Percentiles rank a stretch among this genome's conserved stretches.
Evolutionary conservation across 2,113 vertebrate species (phyloP).

Genomic region (Passer domesticus): DNA sequence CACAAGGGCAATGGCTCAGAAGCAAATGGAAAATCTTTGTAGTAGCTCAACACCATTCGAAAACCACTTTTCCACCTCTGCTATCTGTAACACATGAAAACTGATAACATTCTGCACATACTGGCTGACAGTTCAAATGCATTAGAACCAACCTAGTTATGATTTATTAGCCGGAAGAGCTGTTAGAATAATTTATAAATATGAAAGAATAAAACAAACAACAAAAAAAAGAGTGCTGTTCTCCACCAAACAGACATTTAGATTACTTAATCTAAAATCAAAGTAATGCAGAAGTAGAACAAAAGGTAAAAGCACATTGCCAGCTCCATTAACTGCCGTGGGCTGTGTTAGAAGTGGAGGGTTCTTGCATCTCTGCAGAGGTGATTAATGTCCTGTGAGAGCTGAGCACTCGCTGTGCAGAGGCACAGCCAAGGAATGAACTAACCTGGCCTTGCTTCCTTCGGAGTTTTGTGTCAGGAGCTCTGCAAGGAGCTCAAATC

Average conservation of each 20-base stretch:
- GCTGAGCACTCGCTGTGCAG: neutral
- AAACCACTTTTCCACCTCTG: slow-evolving; percentile 16
- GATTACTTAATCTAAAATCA: slow-evolving; percentile 33
- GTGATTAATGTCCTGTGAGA: neutral
- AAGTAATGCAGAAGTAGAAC: neutral
- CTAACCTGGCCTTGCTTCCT: neutral
- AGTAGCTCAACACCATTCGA: neutral
- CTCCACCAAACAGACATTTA: neutral
- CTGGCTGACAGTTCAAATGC: neutral
- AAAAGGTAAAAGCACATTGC: neutral
- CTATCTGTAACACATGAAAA: slow-evolving; percentile 1
- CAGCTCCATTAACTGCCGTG: neutral
- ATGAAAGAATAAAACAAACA: neutral
- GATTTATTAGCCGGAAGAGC: slow-evolving; percentile 43
- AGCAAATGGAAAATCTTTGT: slow-evolving; percentile 29
- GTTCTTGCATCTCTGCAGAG: neutral
- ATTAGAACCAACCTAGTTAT: neutral
- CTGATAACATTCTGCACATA: slow-evolving; percentile 42
- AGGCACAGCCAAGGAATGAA: neutral
- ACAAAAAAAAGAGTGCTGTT: neutral
- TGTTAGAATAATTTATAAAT: neutral
- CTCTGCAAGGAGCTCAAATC: slow-evolving; percentile 25
- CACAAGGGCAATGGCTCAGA: neutral
- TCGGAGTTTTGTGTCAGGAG: neutral
- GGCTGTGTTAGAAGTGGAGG: neutral